A percentile compares a stretch with the other conserved stretches of the same genome.
Conservation (phyloP, 2,113 vertebrate genomes). For the Actenoides hombroni region DNA sequence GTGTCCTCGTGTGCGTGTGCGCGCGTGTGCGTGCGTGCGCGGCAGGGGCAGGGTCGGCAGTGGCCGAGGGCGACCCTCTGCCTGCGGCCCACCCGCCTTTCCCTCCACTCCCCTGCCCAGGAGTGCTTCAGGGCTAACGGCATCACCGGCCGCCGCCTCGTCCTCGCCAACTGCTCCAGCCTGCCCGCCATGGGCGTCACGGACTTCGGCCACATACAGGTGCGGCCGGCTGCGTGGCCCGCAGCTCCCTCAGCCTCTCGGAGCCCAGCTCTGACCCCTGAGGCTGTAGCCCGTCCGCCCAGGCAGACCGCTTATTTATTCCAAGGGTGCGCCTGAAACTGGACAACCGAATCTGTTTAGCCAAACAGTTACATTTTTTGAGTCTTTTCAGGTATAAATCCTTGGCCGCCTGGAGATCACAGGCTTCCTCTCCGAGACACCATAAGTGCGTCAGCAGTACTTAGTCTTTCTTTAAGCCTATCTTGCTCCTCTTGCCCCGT, state of each 20-base stretch:
- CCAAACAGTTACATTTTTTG: not conserved
- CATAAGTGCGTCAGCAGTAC: not conserved
- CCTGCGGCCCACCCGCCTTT: not conserved
- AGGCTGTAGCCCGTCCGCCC: accelerated
- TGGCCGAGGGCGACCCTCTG: not conserved
- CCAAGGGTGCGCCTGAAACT: not conserved
- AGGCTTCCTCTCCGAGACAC: not conserved
- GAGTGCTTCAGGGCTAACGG: conserved; percentile 86
- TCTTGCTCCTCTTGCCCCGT: not conserved
- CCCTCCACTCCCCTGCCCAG: conserved; percentile 62
- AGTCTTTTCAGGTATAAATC: not conserved
- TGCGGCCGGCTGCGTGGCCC: conserved; percentile 22
- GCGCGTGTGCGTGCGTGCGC: not conserved
- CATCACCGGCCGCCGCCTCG: conserved; percentile 86
- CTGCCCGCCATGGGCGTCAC: conserved; percentile 87
- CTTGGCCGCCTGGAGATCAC: not conserved
- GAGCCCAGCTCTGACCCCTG: not conserved
- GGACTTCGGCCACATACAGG: conserved; percentile 88
- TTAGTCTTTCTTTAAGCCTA: not conserved
- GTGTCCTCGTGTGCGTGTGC: not conserved
- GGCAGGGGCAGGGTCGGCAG: not conserved
- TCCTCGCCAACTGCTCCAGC: conserved; percentile 78
- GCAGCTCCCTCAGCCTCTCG: not conserved
- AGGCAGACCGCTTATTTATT: not conserved
- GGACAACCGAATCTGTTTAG: too few species aligned